Evolutionary conservation across 2,797 vertebrate species (phyloP).

Genomic region (Telmatherina bonti): DNA sequence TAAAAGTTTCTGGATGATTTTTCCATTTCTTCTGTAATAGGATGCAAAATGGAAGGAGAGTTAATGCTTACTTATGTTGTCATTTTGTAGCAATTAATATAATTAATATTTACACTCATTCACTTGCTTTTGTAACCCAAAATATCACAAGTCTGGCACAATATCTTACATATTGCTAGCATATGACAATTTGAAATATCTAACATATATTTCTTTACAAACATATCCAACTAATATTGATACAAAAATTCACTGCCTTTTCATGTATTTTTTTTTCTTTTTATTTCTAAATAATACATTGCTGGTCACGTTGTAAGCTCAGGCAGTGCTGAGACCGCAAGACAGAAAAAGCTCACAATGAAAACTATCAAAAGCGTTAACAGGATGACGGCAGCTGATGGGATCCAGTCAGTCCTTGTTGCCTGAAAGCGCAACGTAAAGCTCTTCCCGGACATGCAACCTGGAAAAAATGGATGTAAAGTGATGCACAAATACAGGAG

Average conservation of each 20-base stretch:
- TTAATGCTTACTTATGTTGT: conserved; percentile 75
- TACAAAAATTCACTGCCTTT: conserved; percentile 77
- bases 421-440: conserved; percentile 28
- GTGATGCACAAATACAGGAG: conserved; percentile 65
- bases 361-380: conserved; percentile 66
- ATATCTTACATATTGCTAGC: conserved; percentile 96
- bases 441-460: conserved; percentile 81
- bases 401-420: conserved; percentile 40
- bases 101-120: conserved; percentile 91
- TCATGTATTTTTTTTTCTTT: conserved; percentile 18
- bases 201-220: conserved; percentile 91
- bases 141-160: conserved; percentile 91
- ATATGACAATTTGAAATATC: conserved; percentile 91
- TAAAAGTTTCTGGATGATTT: conserved; percentile 73
- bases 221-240: conserved; percentile 87
- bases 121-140: conserved; percentile 89
- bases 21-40: conserved; percentile 70
- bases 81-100: conserved; percentile 81
- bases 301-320: conserved; percentile 80
- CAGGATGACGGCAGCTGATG: conserved; percentile 48
- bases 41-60: conserved; percentile 83
- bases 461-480: conserved; percentile 73
- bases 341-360: conserved; percentile 67
- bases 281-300: conserved; percentile 77
- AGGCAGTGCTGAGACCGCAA: conserved; percentile 77